These are phyloP conservation scores for Coreius guichenoti DNA, from an alignment of 2,797 vertebrate genomes.

Conservation along the genomic window DNA sequence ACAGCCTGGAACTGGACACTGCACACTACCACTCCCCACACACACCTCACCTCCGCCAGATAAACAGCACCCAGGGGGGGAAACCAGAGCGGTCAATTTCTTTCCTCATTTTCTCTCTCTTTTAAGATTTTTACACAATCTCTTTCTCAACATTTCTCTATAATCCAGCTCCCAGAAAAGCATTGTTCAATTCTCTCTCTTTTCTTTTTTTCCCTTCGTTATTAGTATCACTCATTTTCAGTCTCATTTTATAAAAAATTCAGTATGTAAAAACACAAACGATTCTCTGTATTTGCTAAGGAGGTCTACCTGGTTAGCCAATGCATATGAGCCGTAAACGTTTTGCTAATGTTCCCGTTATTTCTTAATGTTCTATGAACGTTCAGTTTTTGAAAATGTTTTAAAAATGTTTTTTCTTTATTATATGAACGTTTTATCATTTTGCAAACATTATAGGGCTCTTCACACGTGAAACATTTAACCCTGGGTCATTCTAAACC, in stretches of 20 bases:
- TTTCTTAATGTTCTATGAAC: not conserved
- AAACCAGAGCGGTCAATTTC: not conserved
- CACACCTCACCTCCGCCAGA: slow-evolving; percentile 43
- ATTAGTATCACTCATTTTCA: not conserved
- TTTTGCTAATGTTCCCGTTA: not conserved
- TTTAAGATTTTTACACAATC: slow-evolving; percentile 5
- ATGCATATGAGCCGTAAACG: not conserved
- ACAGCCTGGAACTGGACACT: slow-evolving; percentile 41
- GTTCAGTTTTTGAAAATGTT: not conserved
- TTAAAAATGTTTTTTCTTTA: not conserved
- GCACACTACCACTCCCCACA: slow-evolving; percentile 8
- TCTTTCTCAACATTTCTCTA: not conserved
- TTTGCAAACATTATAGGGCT: not conserved
- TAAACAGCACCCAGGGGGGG: slow-evolving; percentile 48
- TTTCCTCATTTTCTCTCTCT: not conserved
- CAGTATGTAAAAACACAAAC: slow-evolving; percentile 37
- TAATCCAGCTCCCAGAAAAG: slow-evolving; percentile 9
- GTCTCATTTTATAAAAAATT: slow-evolving; percentile 4
- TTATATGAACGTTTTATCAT: not conserved
- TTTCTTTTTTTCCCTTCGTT: not conserved
- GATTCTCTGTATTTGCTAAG: not conserved
- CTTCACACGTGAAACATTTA: too few relatives aligned
- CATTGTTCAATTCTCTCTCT: not conserved
- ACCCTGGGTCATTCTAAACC: too few relatives aligned
- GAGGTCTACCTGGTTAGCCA: not conserved